These are phyloP conservation scores for Aleiodes alternator DNA, from an alignment of 2,888 invertebrate species.

Conservation along the genomic window DNA sequence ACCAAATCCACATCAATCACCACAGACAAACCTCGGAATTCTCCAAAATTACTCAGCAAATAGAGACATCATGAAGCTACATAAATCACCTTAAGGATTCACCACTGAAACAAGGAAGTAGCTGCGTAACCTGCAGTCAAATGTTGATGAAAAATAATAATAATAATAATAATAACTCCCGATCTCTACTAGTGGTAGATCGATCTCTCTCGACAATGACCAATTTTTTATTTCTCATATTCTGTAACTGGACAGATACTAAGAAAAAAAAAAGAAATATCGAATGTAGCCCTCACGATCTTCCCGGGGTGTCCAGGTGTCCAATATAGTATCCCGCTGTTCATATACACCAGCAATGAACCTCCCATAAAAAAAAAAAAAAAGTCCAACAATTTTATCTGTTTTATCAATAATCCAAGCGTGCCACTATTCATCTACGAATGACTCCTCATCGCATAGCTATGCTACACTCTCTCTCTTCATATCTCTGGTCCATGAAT, in stretches of 20 bases:
- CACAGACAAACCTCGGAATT: slow-evolving; percentile 26
- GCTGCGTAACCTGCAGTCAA: slow-evolving; percentile 34
- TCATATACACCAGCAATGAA: slow-evolving; percentile 51
- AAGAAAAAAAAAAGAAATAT: slow-evolving; percentile 35
- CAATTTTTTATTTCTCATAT: slow-evolving; percentile 46
- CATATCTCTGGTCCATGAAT: slow-evolving; percentile 46
- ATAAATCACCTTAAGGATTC: slow-evolving; percentile 37
- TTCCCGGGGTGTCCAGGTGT: slow-evolving; percentile 53
- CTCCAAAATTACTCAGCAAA: slow-evolving; percentile 48
- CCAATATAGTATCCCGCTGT: slow-evolving; percentile 47
- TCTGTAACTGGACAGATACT: slow-evolving; percentile 11
- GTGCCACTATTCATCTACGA: slow-evolving; percentile 48
- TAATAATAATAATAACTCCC: slow-evolving; percentile 26
- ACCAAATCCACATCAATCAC: slow-evolving; percentile 22
- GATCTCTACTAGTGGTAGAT: slow-evolving; percentile 41
- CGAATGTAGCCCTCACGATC: slow-evolving; percentile 39
- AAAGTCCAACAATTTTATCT: slow-evolving; percentile 59
- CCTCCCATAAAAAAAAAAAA: slow-evolving; percentile 25
- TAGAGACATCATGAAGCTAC: slow-evolving; percentile 38
- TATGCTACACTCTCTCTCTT: neutral
- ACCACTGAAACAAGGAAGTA: slow-evolving; percentile 46
- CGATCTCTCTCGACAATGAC: slow-evolving; percentile 50
- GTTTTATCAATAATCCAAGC: slow-evolving; percentile 64
- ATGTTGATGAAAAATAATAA: slow-evolving; percentile 22
- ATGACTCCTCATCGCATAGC: slow-evolving; percentile 24